Evolutionary conservation across 2,888 invertebrate genomes (phyloP), one percentile per base, ranked within the genome.

Genomic region (Ichneumoninae sp.): DNA sequence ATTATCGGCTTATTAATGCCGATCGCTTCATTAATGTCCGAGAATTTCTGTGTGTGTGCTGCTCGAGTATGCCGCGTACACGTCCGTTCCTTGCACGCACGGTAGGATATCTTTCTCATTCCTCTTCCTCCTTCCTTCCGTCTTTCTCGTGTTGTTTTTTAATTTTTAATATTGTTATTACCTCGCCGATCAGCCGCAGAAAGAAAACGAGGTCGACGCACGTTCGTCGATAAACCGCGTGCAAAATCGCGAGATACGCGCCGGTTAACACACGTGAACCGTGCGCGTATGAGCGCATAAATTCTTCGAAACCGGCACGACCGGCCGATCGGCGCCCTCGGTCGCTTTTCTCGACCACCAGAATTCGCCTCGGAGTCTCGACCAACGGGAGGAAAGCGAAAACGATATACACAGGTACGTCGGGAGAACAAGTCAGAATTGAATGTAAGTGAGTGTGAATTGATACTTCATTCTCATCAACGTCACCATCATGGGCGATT

Each of bases 1-100:
- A 87, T 87, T 87, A 87, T 91, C 86, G 86, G 83, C 89, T 89
- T 91, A 91, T 92, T 91, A 91, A 92, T 91, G 90, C 89, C 89
- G 90, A 92, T 91, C 90, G 89, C 92, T 92, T 92, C 91, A 92
- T 92, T 91, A 92, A 91, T 89, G 89, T 90, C 82, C 90, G 87
- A 85, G 85, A 85, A 87, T 88, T 72, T 82, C 71, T 66, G 47
- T 50, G 40, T 65, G 36, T 65, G 40, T 3, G 52, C 44, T 52
- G 62, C 62, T 50, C 65, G 60, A 36, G 40, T 6, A 74, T 10
- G 54, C 30, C 70, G 62, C 52, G 54, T 66, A 72, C 62, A 62
- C 52, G 57, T 36, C 47, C 30, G 19, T 77, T 75, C 33, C 16
- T 50, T 40, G 75, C 82, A 74, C 62, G 71, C 74, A 81, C 70